These are phyloP conservation scores for Cebidichthys violaceus DNA, from an alignment of 2,113 vertebrate species.

Conservation along the genomic window DNA sequence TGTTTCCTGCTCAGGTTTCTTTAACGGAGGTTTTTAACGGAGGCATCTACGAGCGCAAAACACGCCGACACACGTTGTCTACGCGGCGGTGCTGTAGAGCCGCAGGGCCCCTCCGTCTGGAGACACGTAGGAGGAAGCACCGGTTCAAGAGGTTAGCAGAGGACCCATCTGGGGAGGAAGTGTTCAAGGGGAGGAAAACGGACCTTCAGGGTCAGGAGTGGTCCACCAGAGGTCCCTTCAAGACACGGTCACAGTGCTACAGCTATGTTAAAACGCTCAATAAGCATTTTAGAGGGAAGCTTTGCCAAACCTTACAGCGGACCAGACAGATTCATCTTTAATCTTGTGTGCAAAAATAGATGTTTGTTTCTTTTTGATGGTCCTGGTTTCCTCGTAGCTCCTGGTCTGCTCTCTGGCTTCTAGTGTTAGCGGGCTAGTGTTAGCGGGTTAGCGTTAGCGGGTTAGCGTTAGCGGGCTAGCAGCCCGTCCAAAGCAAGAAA, in stretches of 20 bases:
- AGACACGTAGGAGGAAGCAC: conserved; percentile 18
- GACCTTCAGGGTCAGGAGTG: conserved; percentile 14
- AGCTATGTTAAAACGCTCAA: not conserved
- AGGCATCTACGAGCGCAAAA: not conserved
- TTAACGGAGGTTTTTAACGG: conserved; percentile 7
- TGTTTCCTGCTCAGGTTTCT: conserved; percentile 1
- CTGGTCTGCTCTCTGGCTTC: not conserved
- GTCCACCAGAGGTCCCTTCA: conserved; percentile 20
- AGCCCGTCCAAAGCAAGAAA: not conserved
- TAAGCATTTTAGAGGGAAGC: conserved; percentile 19
- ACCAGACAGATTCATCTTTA: not conserved
- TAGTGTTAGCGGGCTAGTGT: not conserved
- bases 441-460: not conserved
- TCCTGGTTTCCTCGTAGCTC: not conserved
- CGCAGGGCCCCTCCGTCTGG: not conserved
- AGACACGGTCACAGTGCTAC: not conserved
- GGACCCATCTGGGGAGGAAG: conserved; percentile 40
- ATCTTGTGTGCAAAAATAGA: not conserved
- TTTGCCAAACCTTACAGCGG: not conserved
- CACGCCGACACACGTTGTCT: not conserved
- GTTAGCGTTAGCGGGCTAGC: not conserved
- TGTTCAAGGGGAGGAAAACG: conserved; percentile 9
- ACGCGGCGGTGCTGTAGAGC: not conserved
- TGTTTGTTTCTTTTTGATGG: not conserved
- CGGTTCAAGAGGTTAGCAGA: conserved; percentile 32